Evolutionary conservation across 2,113 vertebrate species (phyloP), one percentile per base, ranked within the genome.

Genomic region (Pungitius pungitius): DNA sequence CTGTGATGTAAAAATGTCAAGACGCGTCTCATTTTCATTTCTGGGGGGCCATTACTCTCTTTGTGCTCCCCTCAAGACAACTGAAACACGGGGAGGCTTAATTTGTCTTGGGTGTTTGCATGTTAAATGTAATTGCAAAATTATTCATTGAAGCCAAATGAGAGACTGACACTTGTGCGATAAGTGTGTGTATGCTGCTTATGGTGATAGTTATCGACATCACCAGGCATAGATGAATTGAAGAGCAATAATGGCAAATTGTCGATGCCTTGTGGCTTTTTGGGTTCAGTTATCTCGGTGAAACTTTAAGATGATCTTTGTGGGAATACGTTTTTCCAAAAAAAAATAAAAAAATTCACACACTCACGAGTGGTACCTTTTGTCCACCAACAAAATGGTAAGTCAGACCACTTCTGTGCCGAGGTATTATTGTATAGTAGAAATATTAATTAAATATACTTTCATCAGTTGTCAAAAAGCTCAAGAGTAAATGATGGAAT

Each of bases 1-100:
- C 60, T 10, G 58, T 26, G 55, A 76, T 73, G 70, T 88, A 82
- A 90, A 91, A 85, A 83, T 80, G 87, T 88, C 85, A 81, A 70
- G 69, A 69, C 70, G 76, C 27, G 35, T n/a, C 80, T 86, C 67
- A 81, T 88, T 90, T 86, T 45, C 40, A 60, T 87, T 86, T 82
- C 81, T 75, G 73, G 77, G 61, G 62, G 70, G 30, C 70, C 45
- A 63, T 87, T 83, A 83, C 72, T 82, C 64, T 72, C 69, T 26
- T 18, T 9, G 26, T 35, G 61, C 59, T 37, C 35, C 69, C 71
- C 52, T 24, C n/a, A 22, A 77, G 78, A 78, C 86, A 72, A 77
- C 51, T 35, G 65, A 37, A 69, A 87, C 69, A 67, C 72, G 67
- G 39, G 54, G 57, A 22, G 54, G 49, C 59, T 66, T 78, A 77